Base-by-base conservation (phyloP, 2,797 vertebrate species). In the Neopelma chrysocephalum region DNA sequence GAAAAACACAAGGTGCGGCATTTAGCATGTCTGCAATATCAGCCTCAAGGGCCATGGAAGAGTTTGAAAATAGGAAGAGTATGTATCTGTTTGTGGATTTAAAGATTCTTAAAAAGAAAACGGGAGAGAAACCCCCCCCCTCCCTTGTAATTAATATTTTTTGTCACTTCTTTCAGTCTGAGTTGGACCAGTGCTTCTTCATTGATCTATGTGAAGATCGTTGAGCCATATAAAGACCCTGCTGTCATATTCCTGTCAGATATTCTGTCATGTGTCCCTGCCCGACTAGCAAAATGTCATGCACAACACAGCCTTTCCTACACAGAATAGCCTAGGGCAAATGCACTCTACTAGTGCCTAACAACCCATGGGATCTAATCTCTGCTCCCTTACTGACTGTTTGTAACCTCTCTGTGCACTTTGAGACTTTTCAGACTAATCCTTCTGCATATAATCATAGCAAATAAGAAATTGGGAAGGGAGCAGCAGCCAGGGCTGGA, bases 321-420 rank as follows among this genome's bases (percentile, higher is more conserved):
- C 94, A 92, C 34, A 73, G 81, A 96, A 93, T 73, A 93, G 96
- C 96, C 96, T 85, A 87, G 70, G 94, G 96, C 96, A 96, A 97
- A 95, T 93, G 92, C 95, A 95, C 96, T 96, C 81, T 94, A 82
- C 94, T 92, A 91, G 90, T 68, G 93, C 92, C 78, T 96, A 93
- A 93, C 92, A 94, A 83, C 96, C 95, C 95, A 80, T 82, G 96
- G 96, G 95, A 95, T 93, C 89, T 95, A 95, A 96, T 97, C 93
- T 96, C 93, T 96, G 93, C 92, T 96, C 90, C 68, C 68, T 89
- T 94, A 85, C 71, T 8, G 42, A 94, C 93, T 92, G 91, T 87
- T 91, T 7, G 0, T 96, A 96, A 96, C 95, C 91, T 93, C 96
- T 93, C 94, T 83, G 65, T 96, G 94, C 94, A 94, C 95, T 94